Evolutionary conservation across 2,113 vertebrate genomes (phyloP).

Genomic region (Heloderma charlesbogerti): DNA sequence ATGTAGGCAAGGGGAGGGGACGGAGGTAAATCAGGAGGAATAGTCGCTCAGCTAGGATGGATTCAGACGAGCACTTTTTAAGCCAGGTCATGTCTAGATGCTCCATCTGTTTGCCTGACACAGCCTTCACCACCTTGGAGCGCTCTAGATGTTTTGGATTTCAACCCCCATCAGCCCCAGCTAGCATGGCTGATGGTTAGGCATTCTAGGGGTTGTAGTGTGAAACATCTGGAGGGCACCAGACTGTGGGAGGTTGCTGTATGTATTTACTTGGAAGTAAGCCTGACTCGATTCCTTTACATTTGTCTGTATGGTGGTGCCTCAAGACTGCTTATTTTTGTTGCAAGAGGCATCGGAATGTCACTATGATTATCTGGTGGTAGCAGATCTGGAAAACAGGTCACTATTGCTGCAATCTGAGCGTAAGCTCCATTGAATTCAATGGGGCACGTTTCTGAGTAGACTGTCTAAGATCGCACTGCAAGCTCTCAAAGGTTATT

Average conservation of each 20-base stretch:
- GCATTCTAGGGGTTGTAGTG: too few species aligned
- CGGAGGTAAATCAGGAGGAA: neutral
- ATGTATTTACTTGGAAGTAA: too few species aligned
- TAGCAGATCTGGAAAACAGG: neutral
- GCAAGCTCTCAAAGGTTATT: neutral
- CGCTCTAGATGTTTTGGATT: neutral
- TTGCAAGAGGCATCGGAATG: neutral
- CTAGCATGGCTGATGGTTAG: too few species aligned
- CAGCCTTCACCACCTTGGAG: too few species aligned
- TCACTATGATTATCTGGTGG: neutral
- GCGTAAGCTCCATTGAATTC: neutral
- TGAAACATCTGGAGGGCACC: too few species aligned
- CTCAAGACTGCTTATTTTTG: neutral
- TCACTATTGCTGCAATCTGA: neutral
- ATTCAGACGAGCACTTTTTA: neutral
- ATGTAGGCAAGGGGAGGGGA: too few species aligned
- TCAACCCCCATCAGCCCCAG: too few species aligned
- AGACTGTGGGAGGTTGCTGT: too few species aligned
- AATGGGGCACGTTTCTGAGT: neutral
- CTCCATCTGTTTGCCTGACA: too few species aligned
- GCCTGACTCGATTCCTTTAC: too few species aligned
- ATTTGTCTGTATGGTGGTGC: neutral
- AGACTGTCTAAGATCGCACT: too few species aligned
- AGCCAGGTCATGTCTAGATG: neutral
- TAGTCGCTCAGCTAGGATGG: neutral